Conservation (phyloP, 2,888 invertebrate species). For the Ditula angustiorana region DNA sequence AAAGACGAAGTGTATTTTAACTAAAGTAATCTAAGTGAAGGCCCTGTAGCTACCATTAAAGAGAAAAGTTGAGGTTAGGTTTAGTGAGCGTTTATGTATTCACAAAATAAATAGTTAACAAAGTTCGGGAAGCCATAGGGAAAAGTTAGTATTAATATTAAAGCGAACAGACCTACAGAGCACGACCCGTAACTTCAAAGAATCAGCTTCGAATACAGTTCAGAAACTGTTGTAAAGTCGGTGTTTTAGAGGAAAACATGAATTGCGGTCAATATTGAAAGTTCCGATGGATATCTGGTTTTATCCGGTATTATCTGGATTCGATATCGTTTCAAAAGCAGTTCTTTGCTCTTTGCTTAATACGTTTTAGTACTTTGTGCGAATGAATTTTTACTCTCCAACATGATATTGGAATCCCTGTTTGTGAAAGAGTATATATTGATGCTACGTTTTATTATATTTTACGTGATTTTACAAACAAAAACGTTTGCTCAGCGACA, state of each 20-base stretch:
- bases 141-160: too few relatives aligned
- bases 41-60: too few relatives aligned
- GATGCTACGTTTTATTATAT: too few relatives aligned
- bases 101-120: too few relatives aligned
- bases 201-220: constrained; percentile 2
- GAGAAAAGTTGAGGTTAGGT: too few relatives aligned
- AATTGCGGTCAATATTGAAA: constrained; percentile 31
- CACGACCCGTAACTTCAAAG: neutral
- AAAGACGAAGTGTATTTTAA: too few relatives aligned
- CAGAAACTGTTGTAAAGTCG: constrained; percentile 5
- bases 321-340: constrained; percentile 22
- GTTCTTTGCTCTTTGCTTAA: constrained; percentile 26
- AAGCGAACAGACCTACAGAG: too few relatives aligned
- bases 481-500: neutral
- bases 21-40: too few relatives aligned
- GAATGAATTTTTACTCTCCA: constrained; percentile 12
- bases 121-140: neutral
- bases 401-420: neutral
- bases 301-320: constrained; percentile 25
- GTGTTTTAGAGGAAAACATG: constrained; percentile 17
- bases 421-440: neutral
- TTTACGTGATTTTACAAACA: neutral
- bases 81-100: too few relatives aligned
- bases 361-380: constrained; percentile 20
- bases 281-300: constrained; percentile 28